phyloP scores from a whole-genome alignment of 2,888 invertebrate genomes.

The Folsomia manolachei region DNA sequence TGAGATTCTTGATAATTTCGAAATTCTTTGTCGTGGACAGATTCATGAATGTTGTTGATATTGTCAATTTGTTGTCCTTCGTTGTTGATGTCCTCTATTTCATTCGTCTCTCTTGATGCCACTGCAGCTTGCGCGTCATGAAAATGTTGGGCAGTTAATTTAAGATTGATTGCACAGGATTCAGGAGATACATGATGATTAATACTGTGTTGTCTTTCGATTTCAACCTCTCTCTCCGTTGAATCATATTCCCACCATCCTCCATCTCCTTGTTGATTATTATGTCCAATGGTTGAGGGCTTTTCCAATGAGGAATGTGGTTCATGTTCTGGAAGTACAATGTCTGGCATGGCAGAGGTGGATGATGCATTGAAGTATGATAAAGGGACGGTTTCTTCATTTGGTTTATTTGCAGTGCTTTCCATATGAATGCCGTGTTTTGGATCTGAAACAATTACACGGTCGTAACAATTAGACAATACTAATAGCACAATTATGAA shows the following conservation, averaged over 20 bases:
- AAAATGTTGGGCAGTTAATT: constrained; percentile 2
- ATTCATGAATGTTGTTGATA: constrained; percentile 4
- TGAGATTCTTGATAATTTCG: not conserved
- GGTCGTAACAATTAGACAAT: no score
- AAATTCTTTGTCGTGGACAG: constrained; percentile 6
- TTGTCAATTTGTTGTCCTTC: constrained; percentile 1
- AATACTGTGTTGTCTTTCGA: not conserved
- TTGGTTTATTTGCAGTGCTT: not conserved
- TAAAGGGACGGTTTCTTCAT: not conserved
- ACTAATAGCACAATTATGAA: no score
- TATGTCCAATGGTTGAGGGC: not conserved
- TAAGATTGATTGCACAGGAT: constrained; percentile 16
- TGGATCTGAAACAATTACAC: not conserved
- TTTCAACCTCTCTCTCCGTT: constrained; percentile 1
- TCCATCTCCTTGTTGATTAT: not conserved
- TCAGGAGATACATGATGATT: not conserved
- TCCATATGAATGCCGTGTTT: not conserved
- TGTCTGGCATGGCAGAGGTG: not conserved
- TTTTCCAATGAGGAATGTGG: not conserved
- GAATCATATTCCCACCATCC: constrained; percentile 19
- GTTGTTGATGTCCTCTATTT: not conserved
- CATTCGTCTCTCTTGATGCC: not conserved
- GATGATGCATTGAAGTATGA: not conserved
- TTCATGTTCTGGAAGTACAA: not conserved
- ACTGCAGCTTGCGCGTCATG: not conserved